Evolutionary conservation across 2,888 invertebrate genomes (phyloP).

Genomic region (Pristionchus mayeri): DNA sequence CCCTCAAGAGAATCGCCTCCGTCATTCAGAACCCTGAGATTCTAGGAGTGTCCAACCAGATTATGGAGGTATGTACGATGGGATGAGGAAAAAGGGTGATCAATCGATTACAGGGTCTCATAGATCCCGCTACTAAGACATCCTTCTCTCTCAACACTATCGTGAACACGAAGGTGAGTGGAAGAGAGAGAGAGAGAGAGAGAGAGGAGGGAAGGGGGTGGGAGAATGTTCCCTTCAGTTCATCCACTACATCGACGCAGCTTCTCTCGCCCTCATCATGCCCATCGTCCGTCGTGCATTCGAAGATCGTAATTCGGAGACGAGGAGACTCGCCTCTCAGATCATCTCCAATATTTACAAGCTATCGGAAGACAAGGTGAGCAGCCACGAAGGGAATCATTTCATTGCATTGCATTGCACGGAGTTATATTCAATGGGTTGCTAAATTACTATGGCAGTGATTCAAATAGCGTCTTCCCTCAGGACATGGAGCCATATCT

Average conservation of each 20-base stretch:
- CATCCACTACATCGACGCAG: constrained; percentile 98
- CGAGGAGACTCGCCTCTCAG: constrained; percentile 98
- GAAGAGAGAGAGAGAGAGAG: too few species aligned
- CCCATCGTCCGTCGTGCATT: constrained; percentile 98
- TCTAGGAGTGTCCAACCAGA: constrained; percentile 77
- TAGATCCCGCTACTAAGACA: constrained; percentile 91
- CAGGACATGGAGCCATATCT: constrained; percentile 93
- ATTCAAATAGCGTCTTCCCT: too few species aligned
- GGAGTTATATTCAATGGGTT: too few species aligned
- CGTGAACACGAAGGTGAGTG: constrained; percentile 52
- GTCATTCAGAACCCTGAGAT: constrained; percentile 99
- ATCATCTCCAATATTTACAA: constrained; percentile 99
- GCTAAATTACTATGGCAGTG: too few species aligned
- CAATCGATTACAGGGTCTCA: constrained; percentile 58
- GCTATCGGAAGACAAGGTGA: constrained; percentile 92
- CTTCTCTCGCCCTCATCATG: constrained; percentile 98
- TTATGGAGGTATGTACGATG: constrained; percentile 52
- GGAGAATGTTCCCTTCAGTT: constrained; percentile 82
- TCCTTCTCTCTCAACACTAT: constrained; percentile 88
- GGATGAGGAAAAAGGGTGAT: not conserved
- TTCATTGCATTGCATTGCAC: too few species aligned
- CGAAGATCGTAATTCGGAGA: constrained; percentile 96
- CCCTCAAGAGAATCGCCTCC: constrained; percentile 94
- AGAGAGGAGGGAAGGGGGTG: not conserved
- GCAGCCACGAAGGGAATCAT: too few species aligned